These are phyloP conservation scores for Tachysurus fulvidraco DNA, from an alignment of 2,113 vertebrate species.

Conservation along the genomic window DNA sequence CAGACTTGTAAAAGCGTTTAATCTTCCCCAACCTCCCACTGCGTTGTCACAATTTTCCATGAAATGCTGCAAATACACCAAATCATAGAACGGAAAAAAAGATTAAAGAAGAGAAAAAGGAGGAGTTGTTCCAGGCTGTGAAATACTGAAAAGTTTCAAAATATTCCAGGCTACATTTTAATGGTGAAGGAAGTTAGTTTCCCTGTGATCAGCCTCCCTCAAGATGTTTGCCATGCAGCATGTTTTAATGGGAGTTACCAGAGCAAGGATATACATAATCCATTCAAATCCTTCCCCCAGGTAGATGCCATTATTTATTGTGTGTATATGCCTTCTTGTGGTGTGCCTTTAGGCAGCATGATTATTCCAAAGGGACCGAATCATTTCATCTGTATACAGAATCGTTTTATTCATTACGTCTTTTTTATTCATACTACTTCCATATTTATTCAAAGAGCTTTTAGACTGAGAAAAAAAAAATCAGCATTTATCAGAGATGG, in stretches of 20 bases:
- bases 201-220: conserved; percentile 5
- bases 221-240: conserved; percentile 60
- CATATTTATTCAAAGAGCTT: conserved; percentile 5
- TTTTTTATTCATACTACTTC: neutral
- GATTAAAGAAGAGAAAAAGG: neutral
- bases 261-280: conserved; percentile 20
- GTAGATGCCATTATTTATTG: conserved; percentile 20
- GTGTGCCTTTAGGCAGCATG: neutral
- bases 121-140: conserved; percentile 17
- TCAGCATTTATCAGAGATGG: neutral
- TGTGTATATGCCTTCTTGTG: conserved; percentile 3
- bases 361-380: conserved; percentile 11
- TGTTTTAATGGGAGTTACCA: conserved; percentile 12
- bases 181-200: conserved; percentile 17
- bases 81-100: conserved; percentile 3
- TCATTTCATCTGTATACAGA: conserved; percentile 22
- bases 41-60: neutral
- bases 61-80: conserved; percentile 45
- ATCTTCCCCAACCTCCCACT: conserved; percentile 24
- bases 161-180: conserved; percentile 3
- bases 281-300: conserved; percentile 16
- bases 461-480: neutral
- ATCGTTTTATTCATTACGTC: neutral
- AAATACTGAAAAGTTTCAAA: conserved; percentile 32
- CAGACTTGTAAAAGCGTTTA: conserved; percentile 50